Evolutionary conservation across 30 jellyfish, hydroid and myxozoan species (phyloP), one percentile per base, ranked within the genome.

Genomic region (Aurelia aurita): DNA sequence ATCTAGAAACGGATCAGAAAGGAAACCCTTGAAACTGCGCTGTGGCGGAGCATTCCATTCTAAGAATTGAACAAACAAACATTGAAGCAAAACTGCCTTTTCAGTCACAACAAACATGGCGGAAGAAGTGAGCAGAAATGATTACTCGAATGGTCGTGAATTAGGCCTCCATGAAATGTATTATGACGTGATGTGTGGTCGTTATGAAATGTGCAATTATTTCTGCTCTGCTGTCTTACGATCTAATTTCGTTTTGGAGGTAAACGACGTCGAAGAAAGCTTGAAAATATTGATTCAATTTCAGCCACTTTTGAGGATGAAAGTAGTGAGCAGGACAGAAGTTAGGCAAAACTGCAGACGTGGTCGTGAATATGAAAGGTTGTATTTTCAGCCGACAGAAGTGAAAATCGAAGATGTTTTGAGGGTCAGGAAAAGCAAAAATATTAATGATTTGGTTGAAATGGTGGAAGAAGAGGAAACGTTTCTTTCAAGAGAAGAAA

Each of bases 231-330:
- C 74, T 10, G 77, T 65, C 2, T 35, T 80, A 21, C 26, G 34
- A 11, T 63, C 90, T 0, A 80, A 46, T 35, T 80, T 39, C 51
- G 55, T 19, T 10, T n/a, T 80, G 12, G 54, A 81, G 5, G 58
- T 22, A 54, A 81, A 80, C 0, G 74, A 63, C 26, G 22, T 80
- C 23, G 62, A n/a, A 13, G 90, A 67, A 54, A 64, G 82, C 45
- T 53, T 77, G 19, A 60, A 47, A 39, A 43, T 77, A 0, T 68
- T 77, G 11, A 51, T 77, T 19, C 63, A 61, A 43, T 77, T 80
- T 26, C 90, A 80, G 90, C 90, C 90, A 63, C 49, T 80, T 16
- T 54, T 80, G 58, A 74, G 90, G 0, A 69, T 80, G 71, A 80
- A 63, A 46, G 90, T 80, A 11, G 74, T 47, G 23, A 51, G 67